Conservation (phyloP, 2,888 invertebrate species). For the Salticus scenicus region DNA sequence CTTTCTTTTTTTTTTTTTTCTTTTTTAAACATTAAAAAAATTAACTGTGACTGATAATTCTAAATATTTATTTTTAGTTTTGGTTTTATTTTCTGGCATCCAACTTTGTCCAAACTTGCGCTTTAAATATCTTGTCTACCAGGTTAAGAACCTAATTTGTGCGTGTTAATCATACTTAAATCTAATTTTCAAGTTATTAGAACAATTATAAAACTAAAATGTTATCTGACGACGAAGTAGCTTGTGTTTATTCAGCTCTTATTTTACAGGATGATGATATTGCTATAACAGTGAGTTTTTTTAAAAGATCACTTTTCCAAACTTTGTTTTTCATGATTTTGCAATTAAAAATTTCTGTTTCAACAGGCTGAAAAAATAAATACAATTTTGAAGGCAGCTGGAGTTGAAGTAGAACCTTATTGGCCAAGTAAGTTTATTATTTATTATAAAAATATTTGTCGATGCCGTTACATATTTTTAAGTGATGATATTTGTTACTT, state of each 20-base stretch:
- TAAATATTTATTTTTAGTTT: not conserved
- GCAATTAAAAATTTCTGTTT: slow-evolving; percentile 71
- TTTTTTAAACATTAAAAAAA: no score
- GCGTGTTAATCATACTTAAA: not conserved
- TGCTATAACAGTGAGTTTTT: slow-evolving; percentile 85
- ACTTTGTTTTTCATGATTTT: not conserved
- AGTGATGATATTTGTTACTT: no score
- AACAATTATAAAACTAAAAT: slow-evolving; percentile 73
- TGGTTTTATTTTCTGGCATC: not conserved
- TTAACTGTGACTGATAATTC: not conserved
- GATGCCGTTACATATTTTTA: no score
- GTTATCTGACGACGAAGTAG: slow-evolving; percentile 94
- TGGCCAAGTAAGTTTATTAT: slow-evolving; percentile 86
- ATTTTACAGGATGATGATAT: slow-evolving; percentile 97
- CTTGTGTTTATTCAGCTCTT: slow-evolving; percentile 97
- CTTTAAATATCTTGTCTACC: not conserved
- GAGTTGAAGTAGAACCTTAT: slow-evolving; percentile 97
- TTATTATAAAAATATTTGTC: no score
- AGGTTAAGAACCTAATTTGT: not conserved
- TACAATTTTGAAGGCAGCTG: slow-evolving; percentile 96
- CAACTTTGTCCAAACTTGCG: not conserved
- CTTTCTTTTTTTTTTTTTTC: no score
- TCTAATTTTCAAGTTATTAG: not conserved
- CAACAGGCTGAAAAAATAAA: slow-evolving; percentile 94
- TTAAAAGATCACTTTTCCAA: not conserved